Conservation (phyloP, 2,113 vertebrate species). For the Barbus barbus region DNA sequence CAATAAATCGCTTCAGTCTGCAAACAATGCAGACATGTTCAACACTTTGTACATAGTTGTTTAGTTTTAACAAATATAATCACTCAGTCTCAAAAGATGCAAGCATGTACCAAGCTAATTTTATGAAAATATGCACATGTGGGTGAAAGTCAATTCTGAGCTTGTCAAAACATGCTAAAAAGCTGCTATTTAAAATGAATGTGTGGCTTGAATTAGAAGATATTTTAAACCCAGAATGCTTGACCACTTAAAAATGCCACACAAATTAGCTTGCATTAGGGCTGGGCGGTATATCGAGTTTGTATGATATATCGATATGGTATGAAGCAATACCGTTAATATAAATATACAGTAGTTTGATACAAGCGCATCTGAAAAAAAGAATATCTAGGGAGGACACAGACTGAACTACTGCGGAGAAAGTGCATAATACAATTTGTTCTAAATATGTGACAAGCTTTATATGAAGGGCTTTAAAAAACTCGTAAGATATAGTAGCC, state of each 20-base stretch:
- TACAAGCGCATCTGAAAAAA: too few relatives aligned
- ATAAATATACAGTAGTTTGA: too few relatives aligned
- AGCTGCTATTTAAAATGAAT: conserved; percentile 6
- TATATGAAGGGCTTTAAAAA: too few relatives aligned
- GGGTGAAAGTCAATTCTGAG: neutral
- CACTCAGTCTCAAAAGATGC: neutral
- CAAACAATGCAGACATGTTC: neutral
- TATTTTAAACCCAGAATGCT: neutral
- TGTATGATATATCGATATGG: too few relatives aligned
- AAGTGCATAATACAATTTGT: too few relatives aligned
- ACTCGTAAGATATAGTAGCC: too few relatives aligned
- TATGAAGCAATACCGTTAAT: too few relatives aligned
- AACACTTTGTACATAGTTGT: neutral
- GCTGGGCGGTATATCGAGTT: too few relatives aligned
- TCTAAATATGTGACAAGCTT: too few relatives aligned
- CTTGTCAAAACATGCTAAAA: conserved; percentile 20
- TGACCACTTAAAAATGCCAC: neutral
- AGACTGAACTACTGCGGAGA: too few relatives aligned
- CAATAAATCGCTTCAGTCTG: neutral
- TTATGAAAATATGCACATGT: neutral
- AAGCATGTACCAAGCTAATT: neutral
- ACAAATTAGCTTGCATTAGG: neutral
- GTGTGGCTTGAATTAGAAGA: neutral
- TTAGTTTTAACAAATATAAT: neutral
- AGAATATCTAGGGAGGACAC: too few relatives aligned